Percentiles rank a stretch among this genome's conserved stretches.
Evolutionary conservation across 2,888 invertebrate species (phyloP).

Genomic region (Apamea crenata): DNA sequence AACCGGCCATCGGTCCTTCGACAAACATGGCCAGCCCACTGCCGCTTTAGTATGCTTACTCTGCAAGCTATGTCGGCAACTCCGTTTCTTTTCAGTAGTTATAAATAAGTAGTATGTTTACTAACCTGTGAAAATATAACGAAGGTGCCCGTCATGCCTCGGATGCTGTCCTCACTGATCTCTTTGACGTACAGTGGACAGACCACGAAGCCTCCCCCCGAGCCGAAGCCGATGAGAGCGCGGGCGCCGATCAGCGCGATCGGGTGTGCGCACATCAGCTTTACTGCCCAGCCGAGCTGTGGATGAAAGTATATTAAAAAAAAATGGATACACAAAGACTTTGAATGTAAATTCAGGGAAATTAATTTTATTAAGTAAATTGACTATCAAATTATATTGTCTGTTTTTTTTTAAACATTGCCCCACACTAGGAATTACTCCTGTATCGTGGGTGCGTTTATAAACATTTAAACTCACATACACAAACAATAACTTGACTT

Average conservation of each 20-base stretch:
- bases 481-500: too few species aligned
- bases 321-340: not conserved
- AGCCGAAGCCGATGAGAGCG: constrained; percentile 86
- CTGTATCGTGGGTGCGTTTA: too few species aligned
- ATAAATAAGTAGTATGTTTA: not conserved
- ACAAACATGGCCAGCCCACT: too few species aligned
- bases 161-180: constrained; percentile 86
- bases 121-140: constrained; percentile 87
- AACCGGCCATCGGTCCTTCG: too few species aligned
- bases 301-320: not conserved
- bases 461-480: too few species aligned
- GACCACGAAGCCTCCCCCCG: constrained; percentile 86
- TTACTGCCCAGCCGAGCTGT: constrained; percentile 87
- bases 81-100: not conserved
- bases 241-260: constrained; percentile 83
- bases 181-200: constrained; percentile 88
- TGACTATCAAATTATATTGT: not conserved
- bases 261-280: constrained; percentile 80
- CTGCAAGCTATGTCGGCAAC: too few species aligned
- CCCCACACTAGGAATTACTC: too few species aligned
- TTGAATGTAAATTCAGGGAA: not conserved
- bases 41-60: too few species aligned
- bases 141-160: constrained; percentile 88
- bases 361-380: not conserved
- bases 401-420: too few species aligned